Percentiles rank a stretch among this genome's conserved stretches.
These are phyloP conservation scores for Acanthurus lineatus DNA, from an alignment of 2,797 vertebrate species.

Conservation along the genomic window DNA sequence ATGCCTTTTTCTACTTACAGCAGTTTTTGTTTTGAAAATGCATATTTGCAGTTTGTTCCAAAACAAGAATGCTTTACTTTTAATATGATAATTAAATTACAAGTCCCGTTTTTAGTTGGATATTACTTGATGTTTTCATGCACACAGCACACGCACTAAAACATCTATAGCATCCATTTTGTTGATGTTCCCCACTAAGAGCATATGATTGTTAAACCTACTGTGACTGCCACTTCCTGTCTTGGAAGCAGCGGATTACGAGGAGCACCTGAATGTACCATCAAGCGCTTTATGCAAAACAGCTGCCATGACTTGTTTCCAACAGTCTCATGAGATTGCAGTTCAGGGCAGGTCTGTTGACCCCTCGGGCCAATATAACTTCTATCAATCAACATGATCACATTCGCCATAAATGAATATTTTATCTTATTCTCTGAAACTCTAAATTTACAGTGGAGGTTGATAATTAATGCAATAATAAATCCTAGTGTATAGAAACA, in stretches of 20 bases:
- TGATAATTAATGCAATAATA: background rate
- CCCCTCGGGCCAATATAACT: background rate
- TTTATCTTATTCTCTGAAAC: background rate
- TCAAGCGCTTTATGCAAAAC: slow-evolving; percentile 18
- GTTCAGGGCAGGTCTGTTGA: background rate
- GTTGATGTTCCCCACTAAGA: background rate
- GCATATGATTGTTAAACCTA: slow-evolving; percentile 8
- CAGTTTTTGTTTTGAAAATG: background rate
- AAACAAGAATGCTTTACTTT: background rate
- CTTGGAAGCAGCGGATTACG: background rate
- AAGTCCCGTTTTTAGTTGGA: background rate
- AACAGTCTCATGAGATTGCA: background rate
- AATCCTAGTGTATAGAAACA: background rate
- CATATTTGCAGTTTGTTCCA: background rate
- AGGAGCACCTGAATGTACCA: slow-evolving; percentile 44
- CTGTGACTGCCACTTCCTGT: slow-evolving; percentile 15
- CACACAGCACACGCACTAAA: slow-evolving; percentile 1
- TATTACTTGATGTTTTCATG: background rate
- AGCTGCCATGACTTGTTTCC: slow-evolving; percentile 1
- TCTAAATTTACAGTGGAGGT: background rate
- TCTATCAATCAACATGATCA: background rate
- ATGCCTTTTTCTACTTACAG: background rate
- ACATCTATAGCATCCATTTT: slow-evolving; percentile 39
- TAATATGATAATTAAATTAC: background rate
- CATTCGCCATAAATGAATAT: background rate